Base-by-base conservation (phyloP, 2,888 invertebrate species). In the Dynastes grantii region DNA sequence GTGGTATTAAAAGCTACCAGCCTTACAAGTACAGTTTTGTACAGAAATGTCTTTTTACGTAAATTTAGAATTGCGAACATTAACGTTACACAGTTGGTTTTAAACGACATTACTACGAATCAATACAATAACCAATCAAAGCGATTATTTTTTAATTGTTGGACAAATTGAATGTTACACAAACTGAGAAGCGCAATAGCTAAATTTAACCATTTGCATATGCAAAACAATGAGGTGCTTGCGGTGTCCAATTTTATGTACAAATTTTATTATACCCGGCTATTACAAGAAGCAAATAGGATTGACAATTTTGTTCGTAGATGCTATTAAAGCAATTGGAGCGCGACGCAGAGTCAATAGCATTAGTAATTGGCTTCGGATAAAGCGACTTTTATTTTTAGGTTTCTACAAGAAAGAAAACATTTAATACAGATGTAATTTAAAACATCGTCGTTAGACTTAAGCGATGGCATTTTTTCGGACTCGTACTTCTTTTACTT, bases 331-430 rank as follows among this genome's bases (percentile, higher is more conserved):
- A 49, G 76, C 76, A 76, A 76, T 55, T 76, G 64, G 76, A 76
- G 76, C 76, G 58, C 51, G 67, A 55, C 76, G 64, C 64, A 67
- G 55, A 76, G 76, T 76, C 76, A 76, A 76, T 76, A 76, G 58
- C 76, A 68, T 76, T 67, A 58, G 53, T 76, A 76, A 76, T 53
- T 76, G 76, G 64, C 76, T 68, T 67, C 68, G 67, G 67, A 55
- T 76, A 76, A 61, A 55, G 58, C 67, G 37, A 13, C 45, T 40
- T 64, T 67, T 67, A 67, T 76, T 68, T 27, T 45, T 67, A 67
- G 8, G 29, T 55, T 76, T 55, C 22, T 65, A 63, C 45, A n/a
- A 49, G 63, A 27, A 73, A 58, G 45, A 73, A 73, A 37, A 61
- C 22, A 22, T 27, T 58, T 73, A 73, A 73, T 73, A 45, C 27